Evolutionary conservation across 2,888 invertebrate species (phyloP), one percentile per base, ranked within the genome.

Genomic region (Xanthorhoe spadicearia): DNA sequence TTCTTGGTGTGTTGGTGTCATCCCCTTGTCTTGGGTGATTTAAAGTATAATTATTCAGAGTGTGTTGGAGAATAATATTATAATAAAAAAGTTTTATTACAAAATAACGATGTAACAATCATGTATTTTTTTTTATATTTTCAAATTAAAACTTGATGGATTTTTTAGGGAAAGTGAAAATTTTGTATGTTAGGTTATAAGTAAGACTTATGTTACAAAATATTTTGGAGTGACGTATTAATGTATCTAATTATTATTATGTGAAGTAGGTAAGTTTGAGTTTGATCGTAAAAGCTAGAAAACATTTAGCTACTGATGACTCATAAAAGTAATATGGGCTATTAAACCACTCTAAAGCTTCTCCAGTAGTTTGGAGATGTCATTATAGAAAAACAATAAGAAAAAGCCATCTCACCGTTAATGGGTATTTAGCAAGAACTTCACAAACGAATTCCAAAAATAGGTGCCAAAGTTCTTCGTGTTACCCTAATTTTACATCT

Each of bases 331-430:
- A n/a, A 53, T 32, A 2, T 13, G 17, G 51, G 59, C 28, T 6
- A 52, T 19, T 46, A 32, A 7, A 55, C 19, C 23, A 15, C 10
- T 38, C 35, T n/a, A 32, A 63, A 49, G 61, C 61, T 43, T 58
- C 18, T 32, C 17, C 43, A 23, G 10, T 38, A 43, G 60, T 65
- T 62, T 23, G 51, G 50, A 67, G 51, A 65, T 19, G 50, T 48
- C 65, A 58, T 64, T 63, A 62, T 52, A 71, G 19, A 66, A 68
- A 56, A 46, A 66, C 23, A 81, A 83, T 78, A 79, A 89, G 80
- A 87, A 85, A 86, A 85, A 86, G 83, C 82, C 83, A 88, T 89
- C 84, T 86, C 77, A 71, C 61, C 51, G 65, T 83, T 86, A 83
- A 86, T 79, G 78, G 79, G 68, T 81, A 83, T 85, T 88, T 85